Percentiles rank a stretch among this genome's conserved stretches.
Conservation (phyloP, 1,140 invertebrate species). For the Metaphire vulgaris region DNA sequence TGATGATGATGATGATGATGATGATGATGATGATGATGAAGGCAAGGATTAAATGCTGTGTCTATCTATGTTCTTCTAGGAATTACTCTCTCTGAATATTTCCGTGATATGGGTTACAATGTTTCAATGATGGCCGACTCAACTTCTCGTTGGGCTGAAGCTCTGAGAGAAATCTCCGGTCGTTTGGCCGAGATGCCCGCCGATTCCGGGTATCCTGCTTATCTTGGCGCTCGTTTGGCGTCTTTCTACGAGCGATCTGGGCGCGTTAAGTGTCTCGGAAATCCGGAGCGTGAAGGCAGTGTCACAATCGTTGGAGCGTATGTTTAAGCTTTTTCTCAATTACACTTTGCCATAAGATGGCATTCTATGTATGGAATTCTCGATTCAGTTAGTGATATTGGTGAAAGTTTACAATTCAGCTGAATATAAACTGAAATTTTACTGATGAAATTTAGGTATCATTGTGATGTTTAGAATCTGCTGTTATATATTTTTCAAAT, state of each 20-base stretch:
- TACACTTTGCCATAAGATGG: background rate
- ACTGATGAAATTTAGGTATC: too few relatives aligned
- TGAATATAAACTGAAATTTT: too few relatives aligned
- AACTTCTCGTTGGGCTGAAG: constrained; percentile 99
- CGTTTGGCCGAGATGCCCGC: constrained; percentile 99
- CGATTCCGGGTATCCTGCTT: constrained; percentile 94
- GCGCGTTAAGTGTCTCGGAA: constrained; percentile 90
- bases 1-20: too few relatives aligned
- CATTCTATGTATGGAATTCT: background rate
- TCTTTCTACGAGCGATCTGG: constrained; percentile 99
- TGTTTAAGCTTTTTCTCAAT: too few relatives aligned
- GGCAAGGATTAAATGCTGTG: too few relatives aligned
- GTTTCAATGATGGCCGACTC: constrained; percentile 99
- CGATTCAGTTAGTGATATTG: background rate
- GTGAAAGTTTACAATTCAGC: constrained; percentile 7
- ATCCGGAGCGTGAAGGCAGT: constrained; percentile 93
- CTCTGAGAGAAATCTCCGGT: constrained; percentile 98
- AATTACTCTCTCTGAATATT: constrained; percentile 97
- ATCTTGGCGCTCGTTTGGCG: constrained; percentile 92
- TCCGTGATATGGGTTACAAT: constrained; percentile 98
- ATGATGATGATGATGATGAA: too few relatives aligned
- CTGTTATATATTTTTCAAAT: too few relatives aligned
- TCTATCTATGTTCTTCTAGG: constrained; percentile 55
- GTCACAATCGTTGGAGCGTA: constrained; percentile 97
- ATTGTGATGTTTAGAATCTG: too few relatives aligned